Conservation (phyloP, 2,797 vertebrate species). For the Phylloscopus collybita region DNA sequence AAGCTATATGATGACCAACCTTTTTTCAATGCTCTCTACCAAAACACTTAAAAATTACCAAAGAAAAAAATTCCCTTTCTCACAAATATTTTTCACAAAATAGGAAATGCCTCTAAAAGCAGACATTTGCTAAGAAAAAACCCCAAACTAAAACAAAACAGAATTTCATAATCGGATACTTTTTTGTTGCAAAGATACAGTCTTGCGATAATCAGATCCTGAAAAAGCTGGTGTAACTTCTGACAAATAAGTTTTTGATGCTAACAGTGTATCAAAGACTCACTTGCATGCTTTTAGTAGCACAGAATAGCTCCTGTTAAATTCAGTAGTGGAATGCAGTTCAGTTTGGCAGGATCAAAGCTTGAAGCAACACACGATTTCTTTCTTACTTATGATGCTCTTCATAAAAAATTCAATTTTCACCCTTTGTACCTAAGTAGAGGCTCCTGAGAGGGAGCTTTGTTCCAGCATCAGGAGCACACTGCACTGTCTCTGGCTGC, state of each 20-base stretch:
- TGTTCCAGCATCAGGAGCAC: not conserved
- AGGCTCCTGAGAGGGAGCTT: not conserved
- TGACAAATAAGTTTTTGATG: not conserved
- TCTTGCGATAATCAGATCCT: not conserved
- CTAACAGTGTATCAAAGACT: not conserved
- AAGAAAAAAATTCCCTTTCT: not conserved
- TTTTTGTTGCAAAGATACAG: not conserved
- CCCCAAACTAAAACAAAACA: accelerated
- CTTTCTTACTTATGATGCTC: not conserved
- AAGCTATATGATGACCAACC: not conserved
- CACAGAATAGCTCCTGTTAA: not conserved
- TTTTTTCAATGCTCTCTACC: not conserved
- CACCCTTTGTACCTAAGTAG: not conserved
- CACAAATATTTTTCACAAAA: not conserved
- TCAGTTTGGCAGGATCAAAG: not conserved
- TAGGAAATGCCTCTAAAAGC: not conserved
- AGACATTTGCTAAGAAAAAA: not conserved
- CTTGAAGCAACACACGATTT: not conserved
- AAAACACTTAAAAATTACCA: not conserved
- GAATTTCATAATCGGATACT: not conserved
- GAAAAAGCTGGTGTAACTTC: not conserved
- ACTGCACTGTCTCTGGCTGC: not conserved
- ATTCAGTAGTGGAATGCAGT: not conserved
- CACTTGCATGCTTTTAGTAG: not conserved
- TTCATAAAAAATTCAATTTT: not conserved